Base-by-base conservation (phyloP, 2,888 invertebrate genomes). In the Boloria selene region DNA sequence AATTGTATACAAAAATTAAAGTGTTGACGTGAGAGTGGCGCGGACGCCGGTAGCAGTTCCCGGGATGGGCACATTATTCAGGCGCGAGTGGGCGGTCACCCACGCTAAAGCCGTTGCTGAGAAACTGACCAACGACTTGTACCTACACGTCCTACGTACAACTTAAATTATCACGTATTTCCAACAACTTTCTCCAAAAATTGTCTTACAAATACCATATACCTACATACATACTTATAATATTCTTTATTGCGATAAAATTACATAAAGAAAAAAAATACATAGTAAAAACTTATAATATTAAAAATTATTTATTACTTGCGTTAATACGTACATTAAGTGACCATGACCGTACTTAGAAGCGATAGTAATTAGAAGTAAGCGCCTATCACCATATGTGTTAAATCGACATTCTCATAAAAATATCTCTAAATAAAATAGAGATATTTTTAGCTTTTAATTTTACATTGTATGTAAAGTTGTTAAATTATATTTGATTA, bases 121-220 rank as follows among this genome's bases (percentile, higher is more conserved):
- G 82, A 83, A 78, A 76, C 71, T 76, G 75, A 79, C 79, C 76
- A 69, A 71, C 64, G 73, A 72, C 71, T 75, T 72, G 74, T 74
- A 77, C 76, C 77, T 79, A 75, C 76, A 73, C 76, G 72, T 78
- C 78, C 75, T 77, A 80, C 76, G 71, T 70, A 65, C 54, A 61
- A 52, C 16, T 69, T 61, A 64, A 68, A 71, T 70, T 72, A 72
- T 71, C 69, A 74, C 72, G 69, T 76, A 68, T 77, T 67, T 74
- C n/a, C n/a, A n/a, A n/a, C n/a, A n/a, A 74, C 83, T 84, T 85
- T 86, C 83, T 77, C 81, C 77, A 72, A 75, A 80, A 38, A 38
- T 10, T 2, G 31, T 38, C 31, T 38, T 38, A 38, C 0, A 0
- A 7, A 31, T 31, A 31, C 26, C 5, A 72, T 77, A 79, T 81